Conservation (phyloP, 2,888 invertebrate species). For the Caenorhabditis imperialis region DNA sequence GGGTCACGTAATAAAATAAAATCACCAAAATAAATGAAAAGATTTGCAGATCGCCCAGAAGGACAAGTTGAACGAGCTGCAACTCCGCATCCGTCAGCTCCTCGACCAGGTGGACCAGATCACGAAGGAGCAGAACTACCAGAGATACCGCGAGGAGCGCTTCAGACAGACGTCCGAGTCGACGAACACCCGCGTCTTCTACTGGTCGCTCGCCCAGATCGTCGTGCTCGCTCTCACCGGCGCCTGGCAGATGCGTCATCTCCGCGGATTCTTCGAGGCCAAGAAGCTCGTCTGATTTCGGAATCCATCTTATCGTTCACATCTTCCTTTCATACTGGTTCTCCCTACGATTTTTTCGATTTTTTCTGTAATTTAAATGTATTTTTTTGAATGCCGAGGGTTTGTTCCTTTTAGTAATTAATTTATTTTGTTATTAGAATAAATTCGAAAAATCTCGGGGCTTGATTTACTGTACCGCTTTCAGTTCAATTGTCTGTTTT, state of each 20-base stretch:
- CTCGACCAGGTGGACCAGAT: slow-evolving; percentile 98
- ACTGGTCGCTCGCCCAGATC: slow-evolving; percentile 88
- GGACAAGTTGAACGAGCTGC: slow-evolving; percentile 95
- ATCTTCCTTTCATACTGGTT: slow-evolving; percentile 31
- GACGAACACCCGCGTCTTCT: slow-evolving; percentile 92
- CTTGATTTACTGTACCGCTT: neutral
- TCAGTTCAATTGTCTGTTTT: no score
- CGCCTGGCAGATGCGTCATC: slow-evolving; percentile 98
- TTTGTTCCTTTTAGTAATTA: slow-evolving; percentile 11
- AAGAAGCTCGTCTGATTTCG: slow-evolving; percentile 88
- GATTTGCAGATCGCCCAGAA: slow-evolving; percentile 87
- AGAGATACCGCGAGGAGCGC: slow-evolving; percentile 90
- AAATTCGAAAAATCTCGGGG: neutral
- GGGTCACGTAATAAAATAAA: neutral
- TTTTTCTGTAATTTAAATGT: slow-evolving; percentile 1
- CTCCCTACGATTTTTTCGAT: slow-evolving; percentile 1
- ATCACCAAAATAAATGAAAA: neutral
- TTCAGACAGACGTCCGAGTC: slow-evolving; percentile 98
- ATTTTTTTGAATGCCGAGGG: slow-evolving; percentile 1
- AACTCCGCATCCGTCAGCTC: slow-evolving; percentile 92
- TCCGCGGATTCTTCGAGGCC: slow-evolving; percentile 99
- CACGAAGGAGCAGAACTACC: slow-evolving; percentile 99
- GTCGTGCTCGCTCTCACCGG: slow-evolving; percentile 92
- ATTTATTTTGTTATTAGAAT: slow-evolving; percentile 10
- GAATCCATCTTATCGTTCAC: neutral